Evolutionary conservation across 2,888 invertebrate genomes (phyloP).

Genomic region (Sarcophaga caerulescens): DNA sequence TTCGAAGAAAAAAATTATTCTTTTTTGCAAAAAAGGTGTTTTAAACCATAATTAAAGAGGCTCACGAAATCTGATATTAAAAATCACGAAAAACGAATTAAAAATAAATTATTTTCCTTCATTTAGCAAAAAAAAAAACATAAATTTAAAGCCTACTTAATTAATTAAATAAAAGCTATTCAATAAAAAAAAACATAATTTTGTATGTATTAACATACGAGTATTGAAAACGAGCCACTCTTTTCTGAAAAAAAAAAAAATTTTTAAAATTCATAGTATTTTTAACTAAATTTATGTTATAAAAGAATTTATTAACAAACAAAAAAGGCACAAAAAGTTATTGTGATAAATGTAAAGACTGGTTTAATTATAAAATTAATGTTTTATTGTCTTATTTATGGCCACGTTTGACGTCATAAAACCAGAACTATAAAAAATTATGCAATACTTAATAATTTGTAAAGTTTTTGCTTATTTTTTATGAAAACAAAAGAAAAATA

Average conservation of each 20-base stretch:
- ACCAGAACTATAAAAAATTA: neutral
- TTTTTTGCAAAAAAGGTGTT: neutral
- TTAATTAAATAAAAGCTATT: constrained; percentile 14
- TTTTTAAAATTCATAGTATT: neutral
- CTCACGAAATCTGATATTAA: constrained; percentile 33
- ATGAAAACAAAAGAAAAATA: neutral
- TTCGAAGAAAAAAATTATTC: neutral
- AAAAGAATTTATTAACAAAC: neutral
- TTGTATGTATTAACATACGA: neutral
- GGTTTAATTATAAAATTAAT: neutral
- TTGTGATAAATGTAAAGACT: constrained; percentile 20
- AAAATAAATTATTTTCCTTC: constrained; percentile 14
- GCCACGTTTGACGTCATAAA: neutral
- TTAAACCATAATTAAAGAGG: constrained; percentile 31
- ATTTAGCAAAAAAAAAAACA: neutral
- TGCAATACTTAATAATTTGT: neutral
- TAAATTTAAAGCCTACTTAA: neutral
- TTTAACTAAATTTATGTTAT: constrained; percentile 3
- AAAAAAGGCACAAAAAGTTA: neutral
- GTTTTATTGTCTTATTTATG: neutral
- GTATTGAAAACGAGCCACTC: neutral
- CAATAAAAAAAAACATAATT: neutral
- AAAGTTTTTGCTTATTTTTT: neutral
- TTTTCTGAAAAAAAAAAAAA: constrained; percentile 1
- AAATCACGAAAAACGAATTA: constrained; percentile 31